Evolutionary conservation across 2,113 vertebrate genomes (phyloP).

Genomic region (Macrotus californicus): DNA sequence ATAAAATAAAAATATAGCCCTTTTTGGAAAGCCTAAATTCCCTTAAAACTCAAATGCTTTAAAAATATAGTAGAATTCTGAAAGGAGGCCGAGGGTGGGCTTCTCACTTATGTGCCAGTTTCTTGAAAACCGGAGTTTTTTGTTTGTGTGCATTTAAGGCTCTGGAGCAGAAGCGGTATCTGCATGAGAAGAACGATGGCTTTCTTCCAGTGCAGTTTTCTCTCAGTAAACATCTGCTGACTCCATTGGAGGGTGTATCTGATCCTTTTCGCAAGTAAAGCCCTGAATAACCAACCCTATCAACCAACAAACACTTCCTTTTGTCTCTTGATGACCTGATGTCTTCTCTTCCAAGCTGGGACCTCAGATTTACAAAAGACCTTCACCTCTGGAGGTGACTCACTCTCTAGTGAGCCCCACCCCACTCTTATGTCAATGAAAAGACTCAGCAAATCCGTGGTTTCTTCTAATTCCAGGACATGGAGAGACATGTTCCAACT

Average conservation of each 20-base stretch:
- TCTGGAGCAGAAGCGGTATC: background rate
- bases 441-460: background rate
- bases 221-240: background rate
- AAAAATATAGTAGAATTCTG: background rate
- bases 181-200: background rate
- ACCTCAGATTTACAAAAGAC: background rate
- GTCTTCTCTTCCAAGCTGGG: background rate
- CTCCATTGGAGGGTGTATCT: background rate
- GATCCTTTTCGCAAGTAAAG: background rate
- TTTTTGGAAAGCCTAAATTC: background rate
- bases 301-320: background rate
- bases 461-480: background rate
- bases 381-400: background rate
- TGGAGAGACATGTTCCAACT: background rate
- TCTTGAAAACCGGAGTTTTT: background rate
- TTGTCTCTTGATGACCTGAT: background rate
- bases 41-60: background rate
- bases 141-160: background rate
- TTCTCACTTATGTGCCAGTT: background rate
- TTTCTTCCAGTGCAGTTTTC: background rate
- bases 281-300: background rate
- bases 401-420: background rate
- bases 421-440: accelerated
- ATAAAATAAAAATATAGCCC: background rate
- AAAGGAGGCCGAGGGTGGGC: background rate